Conservation (phyloP, 2,797 vertebrate genomes). For the Alfaro cultratus region DNA sequence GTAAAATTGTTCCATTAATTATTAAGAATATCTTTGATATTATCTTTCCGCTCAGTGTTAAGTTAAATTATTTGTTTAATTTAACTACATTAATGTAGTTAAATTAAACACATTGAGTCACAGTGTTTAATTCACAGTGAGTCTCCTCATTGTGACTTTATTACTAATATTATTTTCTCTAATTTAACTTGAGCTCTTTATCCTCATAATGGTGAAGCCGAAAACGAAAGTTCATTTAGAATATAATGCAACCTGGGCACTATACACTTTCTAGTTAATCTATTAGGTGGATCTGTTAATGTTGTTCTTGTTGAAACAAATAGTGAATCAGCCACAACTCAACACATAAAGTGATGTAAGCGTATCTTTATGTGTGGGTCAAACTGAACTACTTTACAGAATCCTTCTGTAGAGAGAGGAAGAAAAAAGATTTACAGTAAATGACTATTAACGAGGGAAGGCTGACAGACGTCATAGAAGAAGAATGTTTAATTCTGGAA, state of each 20-base stretch:
- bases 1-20: background rate
- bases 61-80: background rate
- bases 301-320: background rate
- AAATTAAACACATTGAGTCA: no score
- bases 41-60: background rate
- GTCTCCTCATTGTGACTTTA: background rate
- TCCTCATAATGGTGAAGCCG: background rate
- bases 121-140: no score
- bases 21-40: background rate
- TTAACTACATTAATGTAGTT: no score
- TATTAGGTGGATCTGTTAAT: background rate
- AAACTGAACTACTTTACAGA: background rate
- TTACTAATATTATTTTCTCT: background rate
- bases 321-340: background rate
- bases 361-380: background rate
- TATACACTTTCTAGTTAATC: background rate
- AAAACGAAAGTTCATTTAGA: background rate
- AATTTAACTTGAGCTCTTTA: background rate
- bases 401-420: no score
- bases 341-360: background rate
- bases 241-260: background rate
- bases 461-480: background rate
- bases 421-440: background rate
- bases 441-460: background rate
- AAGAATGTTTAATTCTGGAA: background rate